phyloP scores from a whole-genome alignment of 1,140 invertebrate genomes.

The Drosophila biarmipes region DNA sequence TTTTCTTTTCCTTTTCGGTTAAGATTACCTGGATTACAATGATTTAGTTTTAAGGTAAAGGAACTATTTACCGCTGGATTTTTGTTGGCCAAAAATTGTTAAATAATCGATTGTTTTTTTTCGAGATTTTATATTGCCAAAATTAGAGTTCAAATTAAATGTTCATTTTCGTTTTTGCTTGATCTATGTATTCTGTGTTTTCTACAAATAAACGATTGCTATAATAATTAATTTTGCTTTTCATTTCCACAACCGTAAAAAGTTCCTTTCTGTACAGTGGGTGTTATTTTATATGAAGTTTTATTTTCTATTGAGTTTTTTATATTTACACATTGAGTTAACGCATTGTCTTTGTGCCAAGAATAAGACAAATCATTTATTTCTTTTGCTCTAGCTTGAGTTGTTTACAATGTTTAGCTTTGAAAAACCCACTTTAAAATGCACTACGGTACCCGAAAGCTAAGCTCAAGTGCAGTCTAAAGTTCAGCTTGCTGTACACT shows the following conservation, averaged over 20 bases:
- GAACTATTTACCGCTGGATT: slow-evolving; percentile 83
- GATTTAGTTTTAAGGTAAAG: slow-evolving; percentile 71
- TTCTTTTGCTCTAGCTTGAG: not conserved
- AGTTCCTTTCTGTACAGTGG: slow-evolving; percentile 72
- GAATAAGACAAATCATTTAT: not conserved
- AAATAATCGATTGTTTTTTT: slow-evolving; percentile 57
- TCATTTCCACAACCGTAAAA: slow-evolving; percentile 79
- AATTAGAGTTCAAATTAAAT: slow-evolving; percentile 15
- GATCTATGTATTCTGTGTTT: slow-evolving; percentile 17
- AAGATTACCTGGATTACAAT: slow-evolving; percentile 32
- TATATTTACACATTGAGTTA: slow-evolving; percentile 48
- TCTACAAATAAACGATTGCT: slow-evolving; percentile 59
- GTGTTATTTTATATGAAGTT: slow-evolving; percentile 21
- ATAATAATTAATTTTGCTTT: slow-evolving; percentile 67
- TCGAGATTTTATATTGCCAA: slow-evolving; percentile 29
- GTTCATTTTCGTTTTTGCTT: slow-evolving; percentile 18
- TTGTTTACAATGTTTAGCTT: slow-evolving; percentile 2
- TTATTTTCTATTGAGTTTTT: not conserved
- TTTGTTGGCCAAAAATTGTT: slow-evolving; percentile 81
- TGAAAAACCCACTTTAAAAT: slow-evolving; percentile 36
- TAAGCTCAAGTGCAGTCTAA: slow-evolving; percentile 56
- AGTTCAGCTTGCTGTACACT: slow-evolving; percentile 50
- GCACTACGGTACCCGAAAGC: slow-evolving; percentile 51
- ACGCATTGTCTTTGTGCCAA: not conserved
- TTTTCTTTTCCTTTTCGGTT: slow-evolving; percentile 10